A percentile compares a stretch with the other conserved stretches of the same genome.
Evolutionary conservation across 2,113 vertebrate species (phyloP).

Genomic region (Prunella himalayana): DNA sequence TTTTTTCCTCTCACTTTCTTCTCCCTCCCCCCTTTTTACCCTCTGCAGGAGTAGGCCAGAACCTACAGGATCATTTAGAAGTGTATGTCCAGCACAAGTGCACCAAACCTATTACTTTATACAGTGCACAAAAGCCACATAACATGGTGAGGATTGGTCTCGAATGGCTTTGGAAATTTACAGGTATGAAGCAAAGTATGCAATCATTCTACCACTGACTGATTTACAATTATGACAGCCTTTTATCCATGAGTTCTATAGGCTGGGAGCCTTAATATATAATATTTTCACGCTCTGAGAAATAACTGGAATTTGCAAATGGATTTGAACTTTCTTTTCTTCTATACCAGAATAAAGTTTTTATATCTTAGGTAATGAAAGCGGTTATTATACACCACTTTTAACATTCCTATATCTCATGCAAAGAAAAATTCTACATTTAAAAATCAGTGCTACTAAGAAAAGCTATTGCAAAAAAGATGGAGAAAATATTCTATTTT

Average conservation of each 20-base stretch:
- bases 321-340: neutral
- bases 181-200: conserved; percentile 75
- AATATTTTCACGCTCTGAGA: neutral
- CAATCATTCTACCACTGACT: neutral
- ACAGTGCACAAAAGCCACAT: conserved; percentile 85
- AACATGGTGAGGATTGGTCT: conserved; percentile 88
- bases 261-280: neutral
- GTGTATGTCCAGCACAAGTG: conserved; percentile 92
- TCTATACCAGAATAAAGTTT: neutral
- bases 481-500: neutral
- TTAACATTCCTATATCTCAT: neutral
- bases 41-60: conserved; percentile 87
- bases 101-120: conserved; percentile 87
- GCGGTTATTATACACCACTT: neutral
- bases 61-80: conserved; percentile 96
- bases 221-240: neutral
- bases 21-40: neutral
- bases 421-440: neutral
- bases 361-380: neutral
- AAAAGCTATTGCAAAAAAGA: neutral
- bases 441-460: neutral
- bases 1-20: neutral
- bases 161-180: conserved; percentile 88
- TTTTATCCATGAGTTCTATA: neutral
- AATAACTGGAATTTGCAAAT: neutral